Evolutionary conservation across 2,888 invertebrate genomes (phyloP).

Genomic region (Agrochola lota): DNA sequence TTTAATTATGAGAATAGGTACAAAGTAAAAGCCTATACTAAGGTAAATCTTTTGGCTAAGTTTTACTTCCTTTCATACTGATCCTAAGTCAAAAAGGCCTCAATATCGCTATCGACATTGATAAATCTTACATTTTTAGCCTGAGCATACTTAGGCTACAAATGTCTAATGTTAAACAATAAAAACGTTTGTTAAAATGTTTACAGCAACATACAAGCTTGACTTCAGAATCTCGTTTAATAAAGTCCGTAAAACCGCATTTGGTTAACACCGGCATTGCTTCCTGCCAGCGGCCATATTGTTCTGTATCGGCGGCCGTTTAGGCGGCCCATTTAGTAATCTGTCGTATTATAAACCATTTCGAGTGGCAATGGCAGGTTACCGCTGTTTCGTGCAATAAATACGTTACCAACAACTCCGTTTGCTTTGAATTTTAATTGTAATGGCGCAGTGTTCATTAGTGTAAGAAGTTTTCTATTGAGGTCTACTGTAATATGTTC

Average conservation of each 20-base stretch:
- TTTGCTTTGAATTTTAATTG: constrained; percentile 9
- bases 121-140: background rate
- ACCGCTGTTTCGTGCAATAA: constrained; percentile 28
- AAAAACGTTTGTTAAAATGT: background rate
- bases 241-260: constrained; percentile 22
- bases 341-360: constrained; percentile 41
- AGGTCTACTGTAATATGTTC: background rate
- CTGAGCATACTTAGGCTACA: background rate
- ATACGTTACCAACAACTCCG: constrained; percentile 10
- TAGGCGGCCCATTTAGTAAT: constrained; percentile 35
- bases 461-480: constrained; percentile 9
- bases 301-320: constrained; percentile 29
- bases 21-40: background rate
- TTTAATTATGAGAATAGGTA: background rate
- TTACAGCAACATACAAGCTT: background rate
- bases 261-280: background rate
- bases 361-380: constrained; percentile 17
- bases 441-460: constrained; percentile 12
- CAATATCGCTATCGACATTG: background rate
- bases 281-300: constrained; percentile 18
- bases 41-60: background rate
- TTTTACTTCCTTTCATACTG: background rate
- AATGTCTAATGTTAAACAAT: background rate
- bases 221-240: constrained; percentile 2
- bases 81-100: background rate